Conservation (phyloP, 2,797 vertebrate genomes). For the Platalea minor region DNA sequence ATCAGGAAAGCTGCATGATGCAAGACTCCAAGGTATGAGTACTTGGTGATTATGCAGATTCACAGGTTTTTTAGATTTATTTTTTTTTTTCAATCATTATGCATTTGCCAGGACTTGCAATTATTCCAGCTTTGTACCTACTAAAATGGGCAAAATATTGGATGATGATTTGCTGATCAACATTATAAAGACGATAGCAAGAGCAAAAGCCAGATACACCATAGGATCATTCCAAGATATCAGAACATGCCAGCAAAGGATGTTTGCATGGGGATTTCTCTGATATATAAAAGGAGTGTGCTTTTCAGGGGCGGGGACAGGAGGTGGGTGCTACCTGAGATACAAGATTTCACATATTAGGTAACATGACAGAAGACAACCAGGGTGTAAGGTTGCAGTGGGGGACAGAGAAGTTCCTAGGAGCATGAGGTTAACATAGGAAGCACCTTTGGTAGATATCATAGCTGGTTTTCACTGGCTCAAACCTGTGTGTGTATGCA, state of each 20-base stretch:
- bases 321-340: not conserved
- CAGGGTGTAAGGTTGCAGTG: not conserved
- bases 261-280: not conserved
- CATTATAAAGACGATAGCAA: fast-evolving
- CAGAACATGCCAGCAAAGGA: not conserved
- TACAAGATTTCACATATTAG: not conserved
- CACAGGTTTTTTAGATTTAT: not conserved
- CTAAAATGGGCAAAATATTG: not conserved
- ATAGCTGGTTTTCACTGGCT: not conserved
- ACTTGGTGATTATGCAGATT: not conserved
- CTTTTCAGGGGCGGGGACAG: fast-evolving
- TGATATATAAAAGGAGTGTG: not conserved
- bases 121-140: not conserved
- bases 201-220: not conserved
- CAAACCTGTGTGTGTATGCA: too few species aligned
- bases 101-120: not conserved
- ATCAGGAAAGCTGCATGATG: not conserved
- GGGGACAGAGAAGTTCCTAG: not conserved
- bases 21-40: not conserved
- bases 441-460: not conserved
- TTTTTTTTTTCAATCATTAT: not conserved
- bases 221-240: not conserved
- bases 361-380: not conserved
- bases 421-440: not conserved
- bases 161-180: not conserved